phyloP scores from a whole-genome alignment of 2,113 vertebrate species.

The Saguinus imperator region DNA sequence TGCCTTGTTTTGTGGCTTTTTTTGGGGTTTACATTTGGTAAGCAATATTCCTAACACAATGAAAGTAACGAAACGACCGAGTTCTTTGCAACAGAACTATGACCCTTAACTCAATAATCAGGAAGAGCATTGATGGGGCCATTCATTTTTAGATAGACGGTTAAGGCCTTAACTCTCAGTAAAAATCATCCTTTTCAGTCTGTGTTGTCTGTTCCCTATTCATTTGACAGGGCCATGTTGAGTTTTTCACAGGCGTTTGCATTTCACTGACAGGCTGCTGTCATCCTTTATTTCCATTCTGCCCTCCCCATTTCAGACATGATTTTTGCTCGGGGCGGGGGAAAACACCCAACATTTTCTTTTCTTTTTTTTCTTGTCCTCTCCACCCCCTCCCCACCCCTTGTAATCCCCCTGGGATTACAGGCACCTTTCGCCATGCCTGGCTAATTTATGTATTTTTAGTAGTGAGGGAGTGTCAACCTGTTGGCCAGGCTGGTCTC shows the following conservation, averaged over 20 bases:
- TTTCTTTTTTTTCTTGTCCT: too few species aligned
- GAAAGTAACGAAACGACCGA: neutral
- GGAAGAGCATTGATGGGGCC: neutral
- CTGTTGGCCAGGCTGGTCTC: too few species aligned
- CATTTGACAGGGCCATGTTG: neutral
- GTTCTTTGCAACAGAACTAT: neutral
- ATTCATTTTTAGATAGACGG: neutral
- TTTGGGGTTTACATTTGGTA: neutral
- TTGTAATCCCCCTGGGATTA: too few species aligned
- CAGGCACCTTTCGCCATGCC: rapidly evolving
- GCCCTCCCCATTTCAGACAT: neutral
- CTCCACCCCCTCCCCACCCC: too few species aligned
- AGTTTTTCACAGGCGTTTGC: neutral
- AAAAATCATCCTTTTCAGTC: neutral
- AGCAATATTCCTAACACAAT: neutral
- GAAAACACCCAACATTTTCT: neutral
- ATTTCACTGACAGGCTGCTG: neutral
- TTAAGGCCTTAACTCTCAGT: neutral
- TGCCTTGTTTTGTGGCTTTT: neutral
- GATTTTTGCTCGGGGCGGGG: neutral
- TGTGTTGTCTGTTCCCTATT: neutral
- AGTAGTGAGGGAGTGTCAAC: too few species aligned
- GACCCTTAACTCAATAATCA: neutral
- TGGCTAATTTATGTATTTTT: too few species aligned
- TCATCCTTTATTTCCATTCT: neutral